Percentiles rank a stretch among this genome's conserved stretches.
These are phyloP conservation scores for Eunapius fragilis DNA, from an alignment of 37 sponge, comb jelly and placozoan genomes.

Conservation along the genomic window DNA sequence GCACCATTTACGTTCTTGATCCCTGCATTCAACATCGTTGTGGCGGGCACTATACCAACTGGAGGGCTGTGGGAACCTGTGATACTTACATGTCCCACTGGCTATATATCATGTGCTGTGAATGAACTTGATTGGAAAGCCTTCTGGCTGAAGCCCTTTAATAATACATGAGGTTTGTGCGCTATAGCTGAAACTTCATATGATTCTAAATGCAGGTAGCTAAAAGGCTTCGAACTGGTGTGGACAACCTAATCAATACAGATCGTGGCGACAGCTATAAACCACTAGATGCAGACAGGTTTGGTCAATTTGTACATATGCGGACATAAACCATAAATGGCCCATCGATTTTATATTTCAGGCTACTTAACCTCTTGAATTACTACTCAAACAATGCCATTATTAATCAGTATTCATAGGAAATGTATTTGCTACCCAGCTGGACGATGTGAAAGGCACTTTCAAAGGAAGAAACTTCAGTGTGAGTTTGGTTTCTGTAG, in stretches of 20 bases:
- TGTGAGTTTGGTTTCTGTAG: conserved; percentile 40
- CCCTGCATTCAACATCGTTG: neutral
- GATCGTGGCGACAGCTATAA: neutral
- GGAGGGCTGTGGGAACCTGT: neutral
- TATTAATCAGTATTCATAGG: neutral
- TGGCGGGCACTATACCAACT: neutral
- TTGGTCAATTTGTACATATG: too few relatives aligned
- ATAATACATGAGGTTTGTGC: neutral
- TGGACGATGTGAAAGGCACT: conserved; percentile 17
- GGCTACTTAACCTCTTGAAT: neutral
- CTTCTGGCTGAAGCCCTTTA: neutral
- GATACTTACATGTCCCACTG: neutral
- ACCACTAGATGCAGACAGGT: neutral
- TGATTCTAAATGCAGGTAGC: neutral
- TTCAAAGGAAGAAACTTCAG: conserved; percentile 17
- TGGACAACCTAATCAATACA: neutral
- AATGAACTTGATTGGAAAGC: neutral
- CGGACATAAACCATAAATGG: too few relatives aligned
- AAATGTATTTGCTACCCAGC: conserved; percentile 29
- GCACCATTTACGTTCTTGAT: neutral
- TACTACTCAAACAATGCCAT: neutral
- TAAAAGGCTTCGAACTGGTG: neutral
- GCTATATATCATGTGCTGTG: neutral
- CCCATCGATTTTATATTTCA: neutral
- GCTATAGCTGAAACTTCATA: neutral